A percentile compares a stretch with the other conserved stretches of the same genome.
These are phyloP conservation scores for Sabatieria punctata DNA, from an alignment of 2,888 invertebrate genomes.

Conservation along the genomic window DNA sequence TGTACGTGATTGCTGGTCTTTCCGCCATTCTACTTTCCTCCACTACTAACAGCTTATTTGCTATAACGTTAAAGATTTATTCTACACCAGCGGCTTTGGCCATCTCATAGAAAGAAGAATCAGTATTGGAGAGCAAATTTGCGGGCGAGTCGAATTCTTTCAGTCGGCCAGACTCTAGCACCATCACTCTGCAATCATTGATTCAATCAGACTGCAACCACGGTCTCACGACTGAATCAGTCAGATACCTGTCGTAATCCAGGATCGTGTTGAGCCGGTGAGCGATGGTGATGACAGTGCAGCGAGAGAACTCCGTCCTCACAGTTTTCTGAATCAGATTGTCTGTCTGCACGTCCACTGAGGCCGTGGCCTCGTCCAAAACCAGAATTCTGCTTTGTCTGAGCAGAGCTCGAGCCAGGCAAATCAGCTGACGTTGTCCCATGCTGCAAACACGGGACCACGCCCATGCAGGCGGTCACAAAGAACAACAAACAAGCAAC, in stretches of 20 bases:
- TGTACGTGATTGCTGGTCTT: too few relatives aligned
- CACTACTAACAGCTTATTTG: too few relatives aligned
- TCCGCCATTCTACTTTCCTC: too few relatives aligned
- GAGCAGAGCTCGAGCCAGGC: conserved; percentile 69
- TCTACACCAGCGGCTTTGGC: conserved; percentile 1
- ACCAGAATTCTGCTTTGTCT: conserved; percentile 65
- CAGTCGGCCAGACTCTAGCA: not conserved
- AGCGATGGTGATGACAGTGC: conserved; percentile 77
- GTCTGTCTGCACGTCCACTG: conserved; percentile 63
- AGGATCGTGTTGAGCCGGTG: conserved; percentile 80
- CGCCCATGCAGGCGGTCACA: not conserved
- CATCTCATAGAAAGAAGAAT: not conserved
- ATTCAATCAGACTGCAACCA: too few relatives aligned
- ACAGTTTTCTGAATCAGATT: conserved; percentile 53
- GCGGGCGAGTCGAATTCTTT: not conserved
- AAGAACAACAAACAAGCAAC: too few relatives aligned
- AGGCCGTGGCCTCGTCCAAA: conserved; percentile 80
- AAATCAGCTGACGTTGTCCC: conserved; percentile 73
- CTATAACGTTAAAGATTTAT: too few relatives aligned
- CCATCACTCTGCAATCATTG: not conserved
- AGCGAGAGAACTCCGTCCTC: conserved; percentile 61
- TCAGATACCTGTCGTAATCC: conserved; percentile 44
- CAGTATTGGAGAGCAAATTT: not conserved
- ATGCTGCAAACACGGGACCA: conserved; percentile 43
- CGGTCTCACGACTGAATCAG: not conserved